Evolutionary conservation across 2,888 invertebrate genomes (phyloP), one percentile per base, ranked within the genome.

Genomic region (Nemoura dubitans): DNA sequence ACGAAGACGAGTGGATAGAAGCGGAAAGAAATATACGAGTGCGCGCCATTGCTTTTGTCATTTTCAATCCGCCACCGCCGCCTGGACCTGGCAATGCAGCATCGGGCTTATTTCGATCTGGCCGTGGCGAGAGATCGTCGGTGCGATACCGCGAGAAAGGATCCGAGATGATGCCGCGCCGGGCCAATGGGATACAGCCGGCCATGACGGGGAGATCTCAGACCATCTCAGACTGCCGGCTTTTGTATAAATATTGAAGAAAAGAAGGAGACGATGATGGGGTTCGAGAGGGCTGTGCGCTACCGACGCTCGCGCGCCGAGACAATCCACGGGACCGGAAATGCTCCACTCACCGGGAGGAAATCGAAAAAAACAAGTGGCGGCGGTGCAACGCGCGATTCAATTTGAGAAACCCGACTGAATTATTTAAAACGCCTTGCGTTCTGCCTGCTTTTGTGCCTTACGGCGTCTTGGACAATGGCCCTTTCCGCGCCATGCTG

Each of bases 241-340:
- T 59, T 36, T 59, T 59, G 59, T 59, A 21, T 59, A 59, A 59
- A 59, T 59, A 59, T 59, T 59, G 59, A 59, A 59, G 59, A 59
- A 10, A 59, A 10, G 36, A n/a, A 3, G 59, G 21, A 59, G 59
- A 59, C 59, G 59, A 59, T 59, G 59, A 59, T 59, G 59, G 59
- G 36, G 59, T 59, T 59, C 59, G 59, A 59, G 59, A 2, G 59
- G 59, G 14, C 21, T 14, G 59, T 21, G 59, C 3, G 36, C 5
- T 3, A 36, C 59, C 59, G 14, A 14, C 59, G 59, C 3, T 6
- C 36, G 3, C 36, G 36, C 36, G 36, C n/a, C n/a, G 10, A 36
- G 36, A 36, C 36, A 36, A 36, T 36, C 10, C 59, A 3, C 3
- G 59, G 2, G 14, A 59, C 59, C 59, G 59, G 59, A 59, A 59